Evolutionary conservation across 2,113 vertebrate genomes (phyloP).

Genomic region (Dolichallabes microphthalmus): DNA sequence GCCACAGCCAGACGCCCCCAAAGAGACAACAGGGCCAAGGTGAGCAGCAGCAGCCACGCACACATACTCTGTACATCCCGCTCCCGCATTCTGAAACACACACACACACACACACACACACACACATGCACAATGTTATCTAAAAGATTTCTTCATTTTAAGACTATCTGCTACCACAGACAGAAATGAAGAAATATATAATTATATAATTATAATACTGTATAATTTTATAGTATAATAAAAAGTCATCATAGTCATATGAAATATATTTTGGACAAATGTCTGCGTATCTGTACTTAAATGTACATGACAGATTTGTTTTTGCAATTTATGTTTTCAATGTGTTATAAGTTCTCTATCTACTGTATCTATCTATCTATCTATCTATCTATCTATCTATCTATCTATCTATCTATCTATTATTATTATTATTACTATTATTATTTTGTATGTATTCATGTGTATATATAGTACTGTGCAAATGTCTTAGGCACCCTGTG

Average conservation of each 20-base stretch:
- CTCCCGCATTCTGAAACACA: conserved; percentile 81
- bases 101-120: conserved; percentile 39
- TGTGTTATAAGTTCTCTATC: background rate
- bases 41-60: conserved; percentile 81
- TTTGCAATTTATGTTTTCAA: background rate
- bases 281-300: no score
- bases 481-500: no score
- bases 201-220: background rate
- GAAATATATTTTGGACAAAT: background rate
- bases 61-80: conserved; percentile 77
- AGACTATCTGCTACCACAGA: background rate
- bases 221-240: no score
- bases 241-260: no score
- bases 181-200: background rate
- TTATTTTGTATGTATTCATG: no score
- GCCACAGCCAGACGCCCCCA: conserved; percentile 75
- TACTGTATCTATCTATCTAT: no score
- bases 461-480: no score
- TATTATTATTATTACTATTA: no score
- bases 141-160: background rate
- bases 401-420: background rate
- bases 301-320: no score
- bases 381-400: background rate
- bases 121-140: conserved; percentile 14
- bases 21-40: conserved; percentile 80